Base-by-base conservation (phyloP, 2,113 vertebrate genomes). In the Datnioides undecimradiatus region DNA sequence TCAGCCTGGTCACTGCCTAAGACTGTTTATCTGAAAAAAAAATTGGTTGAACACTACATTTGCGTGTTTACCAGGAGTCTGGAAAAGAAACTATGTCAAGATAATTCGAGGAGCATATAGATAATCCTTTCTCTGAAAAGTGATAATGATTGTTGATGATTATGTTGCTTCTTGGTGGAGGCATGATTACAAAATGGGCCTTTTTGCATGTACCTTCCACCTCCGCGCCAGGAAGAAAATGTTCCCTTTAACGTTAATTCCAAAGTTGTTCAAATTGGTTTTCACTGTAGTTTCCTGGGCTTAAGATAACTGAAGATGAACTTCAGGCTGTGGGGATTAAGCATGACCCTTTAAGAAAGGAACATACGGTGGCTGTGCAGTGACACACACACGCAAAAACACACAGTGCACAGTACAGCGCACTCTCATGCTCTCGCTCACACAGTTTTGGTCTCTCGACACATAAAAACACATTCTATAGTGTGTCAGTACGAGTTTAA, bases 401-500 rank as follows among this genome's bases (percentile, higher is more conserved):
- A 23, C 40, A 59, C 36, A 51, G n/a, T n/a, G n/a, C n/a, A n/a
- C n/a, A n/a, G n/a, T 3, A 52, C 25, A 62, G 31, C 10, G 36
- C 31, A 62, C 23, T 3, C 3, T 17, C 16, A 13, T 14, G 25
- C 46, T 31, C 25, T 49, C 23, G 34, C 14, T 25, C 40, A 59
- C 59, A 33, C 60, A 41, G 17, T 21, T 27, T 19, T 46, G 40
- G 45, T 80, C 82, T 85, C 60, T 55, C 46, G 76, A 87, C 76
- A 66, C 62, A 79, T 79, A 83, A 78, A 90, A 79, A 66, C 78
- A 80, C 57, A 51, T 91, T 83, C 79, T 79, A 78, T 51, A 76
- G 58, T 40, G 65, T 83, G 89, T 93, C 90, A 93, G 43, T 63
- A 64, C 11, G 23, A 63, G 79, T 93, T 93, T 91, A 45, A 60